These are phyloP conservation scores for Drosophila bipectinata DNA, from an alignment of 1,140 invertebrate species.

Conservation along the genomic window DNA sequence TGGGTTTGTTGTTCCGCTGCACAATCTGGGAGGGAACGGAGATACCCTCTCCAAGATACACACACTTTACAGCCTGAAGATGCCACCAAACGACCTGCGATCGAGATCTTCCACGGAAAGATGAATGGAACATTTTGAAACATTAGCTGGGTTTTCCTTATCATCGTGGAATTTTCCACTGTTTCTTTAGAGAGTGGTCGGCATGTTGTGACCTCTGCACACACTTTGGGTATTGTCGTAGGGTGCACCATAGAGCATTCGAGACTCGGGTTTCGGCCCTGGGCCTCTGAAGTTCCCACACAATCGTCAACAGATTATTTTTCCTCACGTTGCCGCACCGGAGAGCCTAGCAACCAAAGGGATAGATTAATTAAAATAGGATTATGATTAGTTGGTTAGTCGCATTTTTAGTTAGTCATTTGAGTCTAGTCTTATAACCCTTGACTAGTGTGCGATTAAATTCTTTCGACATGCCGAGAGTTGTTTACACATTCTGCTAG, in stretches of 20 bases:
- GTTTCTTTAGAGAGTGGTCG: slow-evolving; percentile 4
- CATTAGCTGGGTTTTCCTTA: slow-evolving; percentile 44
- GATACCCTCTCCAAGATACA: slow-evolving; percentile 10
- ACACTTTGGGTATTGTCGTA: slow-evolving; percentile 6
- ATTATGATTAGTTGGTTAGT: background rate
- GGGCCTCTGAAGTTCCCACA: slow-evolving; percentile 2
- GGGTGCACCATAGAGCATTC: slow-evolving; percentile 11
- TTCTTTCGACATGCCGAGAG: slow-evolving; percentile 1
- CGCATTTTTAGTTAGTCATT: background rate
- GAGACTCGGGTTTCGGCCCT: background rate
- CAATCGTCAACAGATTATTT: slow-evolving; percentile 24
- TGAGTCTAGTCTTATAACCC: background rate
- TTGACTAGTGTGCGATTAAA: slow-evolving; percentile 5
- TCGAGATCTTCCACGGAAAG: slow-evolving; percentile 26
- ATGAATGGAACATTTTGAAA: slow-evolving; percentile 41
- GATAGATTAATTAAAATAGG: background rate
- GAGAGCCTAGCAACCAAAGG: slow-evolving; percentile 17
- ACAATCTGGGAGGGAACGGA: background rate
- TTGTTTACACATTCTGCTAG: slow-evolving; percentile 58
- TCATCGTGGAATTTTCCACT: slow-evolving; percentile 67
- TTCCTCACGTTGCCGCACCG: background rate
- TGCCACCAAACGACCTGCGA: slow-evolving; percentile 19
- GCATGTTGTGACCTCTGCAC: slow-evolving; percentile 26
- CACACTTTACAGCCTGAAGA: slow-evolving; percentile 1
- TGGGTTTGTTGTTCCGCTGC: slow-evolving; percentile 42